These are phyloP conservation scores for Canis aureus DNA, from an alignment of 2,113 vertebrate species.

Conservation along the genomic window DNA sequence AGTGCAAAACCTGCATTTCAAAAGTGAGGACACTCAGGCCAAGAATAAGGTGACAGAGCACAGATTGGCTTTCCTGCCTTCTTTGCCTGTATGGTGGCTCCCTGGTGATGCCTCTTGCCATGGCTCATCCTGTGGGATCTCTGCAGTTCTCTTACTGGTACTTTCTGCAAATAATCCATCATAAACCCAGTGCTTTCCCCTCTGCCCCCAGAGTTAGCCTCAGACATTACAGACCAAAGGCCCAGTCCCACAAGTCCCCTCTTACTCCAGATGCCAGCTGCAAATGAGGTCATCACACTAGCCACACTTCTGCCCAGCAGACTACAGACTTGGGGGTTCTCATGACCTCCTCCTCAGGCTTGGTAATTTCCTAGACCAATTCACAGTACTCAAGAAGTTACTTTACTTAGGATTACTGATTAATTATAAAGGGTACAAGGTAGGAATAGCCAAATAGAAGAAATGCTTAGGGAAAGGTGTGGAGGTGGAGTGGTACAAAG, in stretches of 20 bases:
- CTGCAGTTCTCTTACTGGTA: neutral
- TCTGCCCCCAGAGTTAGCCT: neutral
- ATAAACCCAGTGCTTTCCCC: neutral
- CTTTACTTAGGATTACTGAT: neutral
- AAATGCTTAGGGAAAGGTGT: neutral
- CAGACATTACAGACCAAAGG: neutral
- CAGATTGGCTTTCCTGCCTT: neutral
- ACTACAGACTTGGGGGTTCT: neutral
- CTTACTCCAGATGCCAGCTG: neutral
- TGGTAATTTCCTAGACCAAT: neutral
- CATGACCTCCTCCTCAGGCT: neutral
- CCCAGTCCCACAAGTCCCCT: neutral
- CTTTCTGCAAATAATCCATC: neutral
- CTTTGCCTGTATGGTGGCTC: neutral
- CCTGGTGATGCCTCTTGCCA: neutral
- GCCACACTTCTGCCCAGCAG: neutral
- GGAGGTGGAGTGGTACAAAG: neutral
- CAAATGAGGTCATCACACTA: neutral
- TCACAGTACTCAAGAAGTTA: neutral
- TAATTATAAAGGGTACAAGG: neutral
- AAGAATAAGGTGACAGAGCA: neutral
- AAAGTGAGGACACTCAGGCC: neutral
- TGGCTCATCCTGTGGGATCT: neutral
- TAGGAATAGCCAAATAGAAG: neutral
- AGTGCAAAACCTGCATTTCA: neutral